These are phyloP conservation scores for Sebastes umbrosus DNA, from an alignment of 2,797 vertebrate genomes.

Conservation along the genomic window DNA sequence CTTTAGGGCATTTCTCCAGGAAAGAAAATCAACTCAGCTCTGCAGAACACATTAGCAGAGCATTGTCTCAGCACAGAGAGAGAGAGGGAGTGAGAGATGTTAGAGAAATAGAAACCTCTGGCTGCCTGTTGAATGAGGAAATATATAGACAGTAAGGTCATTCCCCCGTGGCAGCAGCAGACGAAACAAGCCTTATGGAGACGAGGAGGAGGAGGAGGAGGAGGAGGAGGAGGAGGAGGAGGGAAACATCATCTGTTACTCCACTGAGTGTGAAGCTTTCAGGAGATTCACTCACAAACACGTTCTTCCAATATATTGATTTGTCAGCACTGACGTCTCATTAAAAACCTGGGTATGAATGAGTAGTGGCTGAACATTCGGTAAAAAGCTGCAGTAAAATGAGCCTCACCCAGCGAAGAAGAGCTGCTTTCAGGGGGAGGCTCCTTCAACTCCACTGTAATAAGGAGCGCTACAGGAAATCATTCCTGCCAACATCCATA, in stretches of 20 bases:
- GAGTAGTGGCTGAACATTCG: not conserved
- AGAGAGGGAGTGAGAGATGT: not conserved
- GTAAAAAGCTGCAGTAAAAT: not conserved
- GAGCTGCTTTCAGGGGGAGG: not conserved
- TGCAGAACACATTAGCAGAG: constrained; percentile 67
- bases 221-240: not conserved
- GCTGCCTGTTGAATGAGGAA: constrained; percentile 34
- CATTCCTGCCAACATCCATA: no score
- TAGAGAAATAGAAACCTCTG: constrained; percentile 28
- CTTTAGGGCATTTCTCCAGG: constrained; percentile 8
- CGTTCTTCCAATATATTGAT: not conserved
- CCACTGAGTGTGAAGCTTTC: no score
- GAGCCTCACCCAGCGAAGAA: no score
- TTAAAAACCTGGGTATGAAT: not conserved
- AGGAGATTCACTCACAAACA: not conserved
- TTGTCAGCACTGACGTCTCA: not conserved
- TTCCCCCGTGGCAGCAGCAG: constrained; percentile 39
- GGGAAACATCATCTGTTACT: no score
- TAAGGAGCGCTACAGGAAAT: no score
- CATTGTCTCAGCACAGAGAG: constrained; percentile 51
- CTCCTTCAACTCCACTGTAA: no score
- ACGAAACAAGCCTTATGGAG: constrained; percentile 51
- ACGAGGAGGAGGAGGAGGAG: not conserved
- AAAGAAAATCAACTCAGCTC: constrained; percentile 37
- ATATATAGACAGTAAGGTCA: constrained; percentile 43